These are phyloP conservation scores for Centruroides sculpturatus DNA, from an alignment of 1,140 invertebrate genomes.

Conservation along the genomic window DNA sequence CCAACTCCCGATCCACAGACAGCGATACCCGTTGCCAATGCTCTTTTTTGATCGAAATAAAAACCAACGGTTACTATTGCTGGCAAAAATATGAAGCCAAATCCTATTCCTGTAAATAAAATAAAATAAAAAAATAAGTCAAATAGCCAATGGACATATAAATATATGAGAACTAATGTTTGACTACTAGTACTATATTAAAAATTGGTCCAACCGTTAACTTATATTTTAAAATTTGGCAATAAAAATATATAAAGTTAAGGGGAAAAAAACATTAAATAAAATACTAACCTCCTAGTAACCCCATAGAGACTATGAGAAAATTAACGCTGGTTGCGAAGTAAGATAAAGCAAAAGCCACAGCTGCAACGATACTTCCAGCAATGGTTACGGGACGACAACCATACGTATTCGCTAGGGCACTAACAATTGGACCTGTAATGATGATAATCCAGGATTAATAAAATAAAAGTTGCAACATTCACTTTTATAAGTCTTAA, in stretches of 20 bases:
- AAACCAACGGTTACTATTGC: conserved; percentile 88
- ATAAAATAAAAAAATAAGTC: too few species aligned
- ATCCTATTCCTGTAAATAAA: conserved; percentile 56
- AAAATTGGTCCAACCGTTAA: too few species aligned
- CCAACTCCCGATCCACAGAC: conserved; percentile 86
- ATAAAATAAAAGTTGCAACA: too few species aligned
- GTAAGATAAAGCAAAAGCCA: conserved; percentile 60
- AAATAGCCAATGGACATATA: too few species aligned
- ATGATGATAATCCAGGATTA: too few species aligned
- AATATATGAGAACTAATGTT: too few species aligned
- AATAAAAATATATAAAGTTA: too few species aligned
- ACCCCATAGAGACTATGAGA: conserved; percentile 68
- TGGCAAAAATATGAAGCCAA: conserved; percentile 85
- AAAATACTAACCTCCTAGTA: conserved; percentile 54
- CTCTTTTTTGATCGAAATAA: conserved; percentile 81
- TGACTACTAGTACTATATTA: too few species aligned
- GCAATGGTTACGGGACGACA: conserved; percentile 75
- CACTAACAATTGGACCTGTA: conserved; percentile 79
- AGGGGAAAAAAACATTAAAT: too few species aligned
- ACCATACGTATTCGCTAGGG: conserved; percentile 64
- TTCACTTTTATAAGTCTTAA: too few species aligned
- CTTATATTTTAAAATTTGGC: too few species aligned
- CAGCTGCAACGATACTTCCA: conserved; percentile 56
- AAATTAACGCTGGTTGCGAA: conserved; percentile 60
- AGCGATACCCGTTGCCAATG: conserved; percentile 82